Percentiles rank a stretch among this genome's conserved stretches.
Conservation (phyloP, 2,113 vertebrate species). For the Rhipidura dahli region DNA sequence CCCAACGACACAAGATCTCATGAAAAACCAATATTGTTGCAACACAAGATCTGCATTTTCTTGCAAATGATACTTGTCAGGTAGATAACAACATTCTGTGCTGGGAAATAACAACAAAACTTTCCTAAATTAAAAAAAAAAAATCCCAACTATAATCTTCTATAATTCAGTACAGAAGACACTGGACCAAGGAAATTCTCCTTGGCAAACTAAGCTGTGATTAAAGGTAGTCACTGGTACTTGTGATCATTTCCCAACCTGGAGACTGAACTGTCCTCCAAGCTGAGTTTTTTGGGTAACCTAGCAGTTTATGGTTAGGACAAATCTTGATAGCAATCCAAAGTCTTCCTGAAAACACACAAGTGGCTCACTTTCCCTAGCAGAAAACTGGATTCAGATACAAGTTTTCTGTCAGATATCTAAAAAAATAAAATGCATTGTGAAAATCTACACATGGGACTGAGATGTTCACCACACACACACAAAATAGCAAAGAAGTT, state of each 20-base stretch:
- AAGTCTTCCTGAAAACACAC: constrained; percentile 35
- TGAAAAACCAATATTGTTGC: neutral
- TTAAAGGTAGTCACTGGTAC: constrained; percentile 59
- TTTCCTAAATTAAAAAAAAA: neutral
- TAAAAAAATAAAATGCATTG: neutral
- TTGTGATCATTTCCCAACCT: constrained; percentile 61
- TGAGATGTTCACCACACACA: fast-evolving
- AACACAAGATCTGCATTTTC: neutral
- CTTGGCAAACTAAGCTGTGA: constrained; percentile 45
- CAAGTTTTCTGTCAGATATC: neutral
- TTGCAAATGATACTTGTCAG: neutral
- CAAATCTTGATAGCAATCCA: constrained; percentile 34
- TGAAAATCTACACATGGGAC: neutral
- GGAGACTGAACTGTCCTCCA: constrained; percentile 5
- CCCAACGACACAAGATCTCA: neutral
- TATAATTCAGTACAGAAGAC: constrained; percentile 29
- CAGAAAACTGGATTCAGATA: constrained; percentile 30
- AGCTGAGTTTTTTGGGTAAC: constrained; percentile 6
- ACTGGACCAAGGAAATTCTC: constrained; percentile 31
- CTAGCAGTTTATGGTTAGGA: constrained; percentile 55
- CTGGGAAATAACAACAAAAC: neutral
- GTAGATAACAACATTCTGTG: constrained; percentile 4
- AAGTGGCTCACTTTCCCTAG: neutral
- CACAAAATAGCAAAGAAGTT: neutral
- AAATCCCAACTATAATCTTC: constrained; percentile 24